Conservation (phyloP, 2,888 invertebrate genomes). For the Dorcus hopei region DNA sequence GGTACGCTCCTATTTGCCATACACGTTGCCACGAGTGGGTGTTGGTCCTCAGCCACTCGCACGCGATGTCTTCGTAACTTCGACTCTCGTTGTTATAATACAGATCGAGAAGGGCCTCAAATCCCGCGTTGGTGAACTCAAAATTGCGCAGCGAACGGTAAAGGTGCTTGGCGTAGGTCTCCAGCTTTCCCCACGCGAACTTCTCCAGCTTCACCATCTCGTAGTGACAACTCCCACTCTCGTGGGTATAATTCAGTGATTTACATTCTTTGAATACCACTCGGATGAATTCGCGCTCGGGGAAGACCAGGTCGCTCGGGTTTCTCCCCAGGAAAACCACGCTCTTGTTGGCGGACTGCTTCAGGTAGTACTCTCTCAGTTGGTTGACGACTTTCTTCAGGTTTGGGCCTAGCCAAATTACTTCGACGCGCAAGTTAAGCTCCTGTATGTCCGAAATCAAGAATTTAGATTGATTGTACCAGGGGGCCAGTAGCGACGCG, state of each 20-base stretch:
- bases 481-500: slow-evolving; percentile 53
- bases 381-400: slow-evolving; percentile 48
- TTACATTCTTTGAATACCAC: slow-evolving; percentile 66
- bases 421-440: slow-evolving; percentile 60
- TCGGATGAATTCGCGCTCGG: slow-evolving; percentile 50
- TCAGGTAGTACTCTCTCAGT: slow-evolving; percentile 42
- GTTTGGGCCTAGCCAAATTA: slow-evolving; percentile 66
- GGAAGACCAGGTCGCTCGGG: slow-evolving; percentile 60
- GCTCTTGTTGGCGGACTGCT: slow-evolving; percentile 40
- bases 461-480: slow-evolving; percentile 53
- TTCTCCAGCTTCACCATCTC: slow-evolving; percentile 67
- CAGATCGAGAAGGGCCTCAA: slow-evolving; percentile 50
- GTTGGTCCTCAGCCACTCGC: slow-evolving; percentile 62
- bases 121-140: slow-evolving; percentile 54
- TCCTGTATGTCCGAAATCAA: slow-evolving; percentile 60
- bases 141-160: slow-evolving; percentile 53
- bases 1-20: slow-evolving; percentile 4
- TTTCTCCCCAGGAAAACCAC: slow-evolving; percentile 65
- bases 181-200: slow-evolving; percentile 60
- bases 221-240: slow-evolving; percentile 58
- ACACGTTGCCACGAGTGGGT: slow-evolving; percentile 30
- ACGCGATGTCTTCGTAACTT: slow-evolving; percentile 53
- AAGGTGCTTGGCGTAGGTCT: slow-evolving; percentile 52
- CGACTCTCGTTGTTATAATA: slow-evolving; percentile 34
- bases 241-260: slow-evolving; percentile 27